A percentile compares a stretch with the other conserved stretches of the same genome.
phyloP scores from a whole-genome alignment of 2,113 vertebrate genomes.

The Lynx canadensis region DNA sequence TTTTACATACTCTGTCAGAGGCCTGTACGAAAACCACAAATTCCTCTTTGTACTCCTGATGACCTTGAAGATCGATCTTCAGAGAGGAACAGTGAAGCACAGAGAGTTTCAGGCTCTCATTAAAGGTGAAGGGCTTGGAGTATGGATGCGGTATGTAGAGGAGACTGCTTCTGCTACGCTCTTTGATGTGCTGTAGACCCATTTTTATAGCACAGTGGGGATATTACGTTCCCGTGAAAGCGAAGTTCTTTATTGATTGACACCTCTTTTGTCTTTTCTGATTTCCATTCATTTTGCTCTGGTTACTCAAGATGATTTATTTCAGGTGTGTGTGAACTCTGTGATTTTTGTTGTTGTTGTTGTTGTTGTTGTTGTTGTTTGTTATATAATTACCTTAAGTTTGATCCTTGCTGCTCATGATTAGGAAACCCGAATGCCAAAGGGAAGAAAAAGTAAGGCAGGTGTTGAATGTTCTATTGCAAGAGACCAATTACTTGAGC shows the following conservation, averaged over 20 bases:
- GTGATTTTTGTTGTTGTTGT: background rate
- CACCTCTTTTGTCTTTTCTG: background rate
- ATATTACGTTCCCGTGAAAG: background rate
- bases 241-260: background rate
- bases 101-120: constrained; percentile 87
- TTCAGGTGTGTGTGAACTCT: background rate
- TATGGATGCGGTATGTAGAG: background rate
- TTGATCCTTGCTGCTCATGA: background rate
- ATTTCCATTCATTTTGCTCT: background rate
- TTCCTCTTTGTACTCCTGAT: constrained; percentile 88
- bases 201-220: background rate
- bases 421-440: background rate
- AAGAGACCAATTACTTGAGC: background rate
- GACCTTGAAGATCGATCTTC: constrained; percentile 88
- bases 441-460: background rate
- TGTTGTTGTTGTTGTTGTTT: background rate
- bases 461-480: background rate
- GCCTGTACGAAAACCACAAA: constrained; percentile 88
- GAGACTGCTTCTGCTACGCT: background rate
- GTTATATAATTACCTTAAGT: background rate
- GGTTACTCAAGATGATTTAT: background rate
- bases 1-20: constrained; percentile 85
- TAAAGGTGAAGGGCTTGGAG: constrained; percentile 80
- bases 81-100: constrained; percentile 83
- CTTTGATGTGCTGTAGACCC: background rate